Base-by-base conservation (phyloP, 2,113 vertebrate species). In the Lagenorhynchus albirostris region DNA sequence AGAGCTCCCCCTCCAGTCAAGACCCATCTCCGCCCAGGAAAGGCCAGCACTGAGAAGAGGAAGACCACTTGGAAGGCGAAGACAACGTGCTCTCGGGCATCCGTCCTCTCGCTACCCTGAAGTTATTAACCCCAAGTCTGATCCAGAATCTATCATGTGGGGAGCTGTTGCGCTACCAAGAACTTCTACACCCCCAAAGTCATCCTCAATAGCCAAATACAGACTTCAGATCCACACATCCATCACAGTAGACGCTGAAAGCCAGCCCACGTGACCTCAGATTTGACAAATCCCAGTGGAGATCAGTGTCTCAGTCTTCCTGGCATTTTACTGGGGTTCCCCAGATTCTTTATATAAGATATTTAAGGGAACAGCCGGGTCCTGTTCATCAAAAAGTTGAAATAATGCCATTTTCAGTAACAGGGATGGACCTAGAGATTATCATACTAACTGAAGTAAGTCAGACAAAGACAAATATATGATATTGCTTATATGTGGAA, bases 1-100 rank as follows among this genome's bases (percentile, higher is more conserved):
- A 76, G 55, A 63, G 50, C 77, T 81, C n/a, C n/a, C 76, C 53
- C 79, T 95, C 97, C 93, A 86, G 92, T 89, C 89, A 83, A 87
- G 96, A 94, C 68, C 63, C 79, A 1, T 81, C 80, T 73, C 94
- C 25, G 53, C 92, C 92, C 83, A 71, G 33, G 38, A 20, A 92
- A 95, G 92, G 95, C 81, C 55, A 50, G 55, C 80, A 67, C 74
- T 70, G 55, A 88, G 58, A 92, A 67, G 73, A 58, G 7, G 53
- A 58, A 67, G 91, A 89, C 95, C 82, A 92, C 1, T 26, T 36
- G 65, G 95, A 96, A 95, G 87, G 68, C 6, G 2, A 86, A 90
- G 91, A 90, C 67, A 62, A 20, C 93, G 36, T 76, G 92, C 70
- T 93, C 87, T 87, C 3, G 26, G 74, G 38, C 65, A 41, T 50